phyloP scores from a whole-genome alignment of 2,113 vertebrate genomes.

The Pedetes capensis region DNA sequence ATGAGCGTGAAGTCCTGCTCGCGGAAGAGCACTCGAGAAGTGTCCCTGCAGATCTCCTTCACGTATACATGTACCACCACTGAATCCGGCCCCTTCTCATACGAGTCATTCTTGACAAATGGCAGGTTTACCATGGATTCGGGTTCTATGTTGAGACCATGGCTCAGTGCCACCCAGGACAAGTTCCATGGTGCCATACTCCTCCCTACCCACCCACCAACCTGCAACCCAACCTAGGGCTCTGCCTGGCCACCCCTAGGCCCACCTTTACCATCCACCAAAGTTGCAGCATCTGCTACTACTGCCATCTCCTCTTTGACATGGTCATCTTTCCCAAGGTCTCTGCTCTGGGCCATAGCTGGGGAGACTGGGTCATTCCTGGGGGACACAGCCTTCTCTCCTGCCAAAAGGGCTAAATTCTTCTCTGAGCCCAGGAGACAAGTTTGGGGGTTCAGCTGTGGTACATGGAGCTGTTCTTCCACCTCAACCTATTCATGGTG shows the following conservation, averaged over 20 bases:
- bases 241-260: not conserved
- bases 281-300: constrained; percentile 79
- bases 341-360: constrained; percentile 51
- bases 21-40: constrained; percentile 93
- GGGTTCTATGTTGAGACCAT: constrained; percentile 79
- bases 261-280: constrained; percentile 85
- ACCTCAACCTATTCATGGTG: constrained; percentile 45
- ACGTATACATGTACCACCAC: constrained; percentile 97
- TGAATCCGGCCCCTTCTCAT: constrained; percentile 96
- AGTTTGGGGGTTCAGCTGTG: constrained; percentile 54
- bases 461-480: constrained; percentile 47
- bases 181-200: not conserved
- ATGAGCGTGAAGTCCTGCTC: constrained; percentile 97
- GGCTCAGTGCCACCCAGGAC: not conserved
- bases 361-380: constrained; percentile 60
- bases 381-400: constrained; percentile 59
- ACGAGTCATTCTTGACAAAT: constrained; percentile 94
- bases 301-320: constrained; percentile 87
- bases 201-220: not conserved
- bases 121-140: constrained; percentile 94
- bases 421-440: constrained; percentile 64
- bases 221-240: not conserved
- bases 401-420: constrained; percentile 62
- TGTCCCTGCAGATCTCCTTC: constrained; percentile 92
- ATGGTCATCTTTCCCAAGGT: constrained; percentile 86